A percentile compares a stretch with the other conserved stretches of the same genome.
These are phyloP conservation scores for Montipora cactus DNA, from an alignment of 64 coral and sea anemone genomes.

Conservation along the genomic window DNA sequence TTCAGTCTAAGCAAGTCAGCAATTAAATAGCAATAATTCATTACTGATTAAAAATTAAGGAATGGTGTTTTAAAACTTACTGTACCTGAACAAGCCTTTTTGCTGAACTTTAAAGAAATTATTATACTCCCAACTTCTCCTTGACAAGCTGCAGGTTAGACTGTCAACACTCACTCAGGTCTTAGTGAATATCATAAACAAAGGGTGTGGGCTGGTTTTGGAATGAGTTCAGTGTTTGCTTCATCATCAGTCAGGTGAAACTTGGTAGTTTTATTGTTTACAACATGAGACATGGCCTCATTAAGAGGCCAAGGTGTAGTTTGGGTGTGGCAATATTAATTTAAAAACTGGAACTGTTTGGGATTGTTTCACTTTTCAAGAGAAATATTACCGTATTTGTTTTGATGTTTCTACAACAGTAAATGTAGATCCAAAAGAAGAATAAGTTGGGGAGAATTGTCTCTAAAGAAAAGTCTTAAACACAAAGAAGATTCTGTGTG, in stretches of 20 bases:
- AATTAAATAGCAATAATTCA: not conserved
- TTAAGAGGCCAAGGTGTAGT: constrained; percentile 1
- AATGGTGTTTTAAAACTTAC: constrained; percentile 1
- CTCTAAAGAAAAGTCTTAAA: not conserved
- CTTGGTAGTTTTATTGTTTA: constrained; percentile 21
- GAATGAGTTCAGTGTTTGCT: not conserved
- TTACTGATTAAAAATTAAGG: not conserved
- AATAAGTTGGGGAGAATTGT: not conserved
- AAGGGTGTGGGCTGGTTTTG: constrained; percentile 5
- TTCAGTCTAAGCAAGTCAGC: constrained; percentile 4
- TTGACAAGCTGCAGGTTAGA: not conserved
- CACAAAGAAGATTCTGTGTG: not conserved
- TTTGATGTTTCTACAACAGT: too few relatives aligned
- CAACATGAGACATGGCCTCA: constrained; percentile 17
- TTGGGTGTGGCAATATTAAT: constrained; percentile 13
- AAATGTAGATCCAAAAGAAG: not conserved
- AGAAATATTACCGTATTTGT: too few relatives aligned
- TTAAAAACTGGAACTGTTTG: not conserved
- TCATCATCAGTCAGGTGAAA: constrained; percentile 6
- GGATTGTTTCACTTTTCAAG: not conserved
- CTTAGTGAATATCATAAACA: not conserved
- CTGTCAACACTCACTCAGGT: not conserved
- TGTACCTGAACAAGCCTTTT: not conserved
- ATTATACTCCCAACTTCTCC: not conserved
- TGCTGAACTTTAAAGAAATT: not conserved